Evolutionary conservation across 2,888 invertebrate genomes (phyloP), one percentile per base, ranked within the genome.

Genomic region (Cosmopolites sordidus): DNA sequence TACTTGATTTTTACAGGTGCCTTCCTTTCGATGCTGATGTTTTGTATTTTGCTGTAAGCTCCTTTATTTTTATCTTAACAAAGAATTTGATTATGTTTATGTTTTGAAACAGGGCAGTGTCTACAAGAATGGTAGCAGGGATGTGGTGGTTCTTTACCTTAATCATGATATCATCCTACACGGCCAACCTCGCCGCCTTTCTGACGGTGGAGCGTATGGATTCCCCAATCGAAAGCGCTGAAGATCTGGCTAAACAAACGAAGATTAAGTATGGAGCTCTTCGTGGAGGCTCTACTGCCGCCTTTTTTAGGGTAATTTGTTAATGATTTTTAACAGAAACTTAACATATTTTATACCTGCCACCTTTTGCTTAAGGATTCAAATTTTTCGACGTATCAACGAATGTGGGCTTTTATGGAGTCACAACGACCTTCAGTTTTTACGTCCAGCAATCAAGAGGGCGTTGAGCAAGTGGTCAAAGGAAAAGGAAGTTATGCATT

Each of bases 111-210:
- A 89, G 91, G 75, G 91, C 92, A 38, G 87, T 90, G 11, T 91
- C 91, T 0, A 92, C 92, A 0, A 79, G 93, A 58, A 87, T 92
- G 83, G 86, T 92, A 8, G 91, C 89, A 1, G 92, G 92, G 30
- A 92, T 92, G 83, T 91, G 91, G 90, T 94, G 93, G 93, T 94
- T 94, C 75, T 94, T 94, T 75, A 92, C 92, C 0, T 76, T 94
- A 43, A 94, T 95, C 66, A 93, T 96, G 90, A 93, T 95, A 62
- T 93, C 94, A 0, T 94, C 94, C 5, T 96, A 96, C 74, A 96
- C 96, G 15, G 96, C 95, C 48, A 96, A 96, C 75, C 77, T 96
- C 65, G 95, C 95, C 42, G 95, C 95, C 6, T 95, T 95, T 70
- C 78, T 96, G 2, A 95, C 96, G 0, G 91, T 92, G 12, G 92